Evolutionary conservation across 92 coral and sea anemone genomes (phyloP).

Genomic region (Plumapathes pennacea): DNA sequence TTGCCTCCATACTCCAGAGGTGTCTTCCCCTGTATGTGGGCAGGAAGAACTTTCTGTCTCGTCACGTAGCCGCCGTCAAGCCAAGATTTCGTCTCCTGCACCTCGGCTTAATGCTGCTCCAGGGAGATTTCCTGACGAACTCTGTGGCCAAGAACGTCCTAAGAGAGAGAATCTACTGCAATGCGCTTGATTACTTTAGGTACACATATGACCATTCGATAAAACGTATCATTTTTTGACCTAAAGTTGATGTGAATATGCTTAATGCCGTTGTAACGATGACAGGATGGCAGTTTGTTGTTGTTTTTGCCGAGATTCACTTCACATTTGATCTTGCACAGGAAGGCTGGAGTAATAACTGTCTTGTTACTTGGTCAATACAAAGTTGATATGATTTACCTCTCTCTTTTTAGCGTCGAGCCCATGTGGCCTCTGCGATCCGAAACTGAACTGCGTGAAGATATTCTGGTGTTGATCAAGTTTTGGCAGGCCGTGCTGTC

Average conservation of each 20-base stretch:
- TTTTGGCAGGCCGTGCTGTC: constrained; percentile 98
- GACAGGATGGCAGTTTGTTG: too few relatives aligned
- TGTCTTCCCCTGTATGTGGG: constrained; percentile 81
- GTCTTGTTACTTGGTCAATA: too few relatives aligned
- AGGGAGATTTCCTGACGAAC: constrained; percentile 79
- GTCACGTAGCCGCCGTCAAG: constrained; percentile 83
- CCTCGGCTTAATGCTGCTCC: constrained; percentile 84
- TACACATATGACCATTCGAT: constrained; percentile 1
- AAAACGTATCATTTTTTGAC: too few relatives aligned
- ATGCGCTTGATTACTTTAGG: constrained; percentile 95
- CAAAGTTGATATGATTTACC: too few relatives aligned
- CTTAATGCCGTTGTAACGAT: too few relatives aligned
- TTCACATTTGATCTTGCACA: too few relatives aligned
- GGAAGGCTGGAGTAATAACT: too few relatives aligned
- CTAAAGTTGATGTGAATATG: too few relatives aligned
- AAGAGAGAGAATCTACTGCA: constrained; percentile 92
- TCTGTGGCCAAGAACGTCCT: constrained; percentile 87
- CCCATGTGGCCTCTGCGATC: constrained; percentile 85
- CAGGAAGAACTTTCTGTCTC: constrained; percentile 67
- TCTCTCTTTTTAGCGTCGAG: constrained; percentile 54
- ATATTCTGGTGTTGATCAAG: constrained; percentile 78
- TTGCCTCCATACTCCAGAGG: constrained; percentile 80
- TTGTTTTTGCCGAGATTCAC: too few relatives aligned
- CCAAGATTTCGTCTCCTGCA: constrained; percentile 80
- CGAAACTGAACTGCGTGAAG: constrained; percentile 82